These are phyloP conservation scores for Lepidurus arcticus DNA, from an alignment of 1,140 invertebrate species.

Conservation along the genomic window DNA sequence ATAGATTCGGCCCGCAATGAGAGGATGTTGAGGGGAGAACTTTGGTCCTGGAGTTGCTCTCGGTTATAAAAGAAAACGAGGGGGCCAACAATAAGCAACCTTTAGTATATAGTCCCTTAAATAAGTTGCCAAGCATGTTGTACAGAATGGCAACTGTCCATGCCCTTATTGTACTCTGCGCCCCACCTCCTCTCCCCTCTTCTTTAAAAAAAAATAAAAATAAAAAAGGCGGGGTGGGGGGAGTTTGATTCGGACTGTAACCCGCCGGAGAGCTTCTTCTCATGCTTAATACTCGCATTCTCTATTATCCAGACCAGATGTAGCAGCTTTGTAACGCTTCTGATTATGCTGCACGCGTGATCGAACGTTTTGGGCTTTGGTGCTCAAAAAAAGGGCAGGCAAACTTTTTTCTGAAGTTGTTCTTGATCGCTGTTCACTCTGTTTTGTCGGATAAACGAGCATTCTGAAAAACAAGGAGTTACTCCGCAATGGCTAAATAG, in stretches of 20 bases:
- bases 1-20: background rate
- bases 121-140: conserved; percentile 9
- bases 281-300: conserved; percentile 15
- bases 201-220: background rate
- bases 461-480: background rate
- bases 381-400: background rate
- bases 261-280: conserved; percentile 1
- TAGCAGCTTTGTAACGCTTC: conserved; percentile 18
- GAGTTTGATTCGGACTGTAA: conserved; percentile 9
- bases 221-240: background rate
- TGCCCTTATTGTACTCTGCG: background rate
- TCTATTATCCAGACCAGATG: conserved; percentile 21
- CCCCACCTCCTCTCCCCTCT: background rate
- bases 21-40: conserved; percentile 3
- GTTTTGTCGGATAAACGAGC: background rate
- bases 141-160: conserved; percentile 4
- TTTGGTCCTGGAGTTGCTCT: conserved; percentile 12
- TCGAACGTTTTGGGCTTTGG: background rate
- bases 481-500: background rate
- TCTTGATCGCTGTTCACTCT: background rate
- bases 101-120: conserved; percentile 1
- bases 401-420: background rate
- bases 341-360: conserved; percentile 10
- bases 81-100: conserved; percentile 17
- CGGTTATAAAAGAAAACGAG: background rate